These are phyloP conservation scores for Hanleya hanleyi DNA, from an alignment of 2,888 invertebrate genomes.

Conservation along the genomic window DNA sequence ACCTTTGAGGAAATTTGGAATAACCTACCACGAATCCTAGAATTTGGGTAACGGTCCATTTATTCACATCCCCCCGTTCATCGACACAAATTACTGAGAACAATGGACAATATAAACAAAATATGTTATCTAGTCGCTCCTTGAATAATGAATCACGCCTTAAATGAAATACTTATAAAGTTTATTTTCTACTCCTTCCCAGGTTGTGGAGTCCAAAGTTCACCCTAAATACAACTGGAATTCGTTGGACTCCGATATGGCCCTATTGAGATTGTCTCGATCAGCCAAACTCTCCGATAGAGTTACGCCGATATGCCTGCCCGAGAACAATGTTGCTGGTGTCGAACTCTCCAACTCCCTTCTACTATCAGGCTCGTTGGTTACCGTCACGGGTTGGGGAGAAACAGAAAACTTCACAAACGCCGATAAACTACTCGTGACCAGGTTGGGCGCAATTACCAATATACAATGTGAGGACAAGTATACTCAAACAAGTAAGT, in stretches of 20 bases:
- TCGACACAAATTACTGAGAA: too few relatives aligned
- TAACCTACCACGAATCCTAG: too few relatives aligned
- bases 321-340: neutral
- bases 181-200: neutral
- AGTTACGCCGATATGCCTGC: slow-evolving; percentile 1
- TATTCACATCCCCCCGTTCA: too few relatives aligned
- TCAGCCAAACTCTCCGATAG: neutral
- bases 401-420: neutral
- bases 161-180: too few relatives aligned
- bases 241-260: neutral
- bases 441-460: neutral
- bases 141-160: too few relatives aligned
- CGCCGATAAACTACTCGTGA: neutral
- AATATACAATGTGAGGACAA: neutral
- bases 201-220: neutral
- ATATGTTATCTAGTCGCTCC: too few relatives aligned
- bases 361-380: neutral
- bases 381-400: neutral
- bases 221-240: neutral
- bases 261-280: neutral
- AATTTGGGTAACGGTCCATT: too few relatives aligned
- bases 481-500: neutral
- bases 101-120: too few relatives aligned
- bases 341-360: neutral
- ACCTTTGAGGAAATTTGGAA: too few relatives aligned